Evolutionary conservation across 1,140 invertebrate genomes (phyloP).

Genomic region (Zophobas atratus): DNA sequence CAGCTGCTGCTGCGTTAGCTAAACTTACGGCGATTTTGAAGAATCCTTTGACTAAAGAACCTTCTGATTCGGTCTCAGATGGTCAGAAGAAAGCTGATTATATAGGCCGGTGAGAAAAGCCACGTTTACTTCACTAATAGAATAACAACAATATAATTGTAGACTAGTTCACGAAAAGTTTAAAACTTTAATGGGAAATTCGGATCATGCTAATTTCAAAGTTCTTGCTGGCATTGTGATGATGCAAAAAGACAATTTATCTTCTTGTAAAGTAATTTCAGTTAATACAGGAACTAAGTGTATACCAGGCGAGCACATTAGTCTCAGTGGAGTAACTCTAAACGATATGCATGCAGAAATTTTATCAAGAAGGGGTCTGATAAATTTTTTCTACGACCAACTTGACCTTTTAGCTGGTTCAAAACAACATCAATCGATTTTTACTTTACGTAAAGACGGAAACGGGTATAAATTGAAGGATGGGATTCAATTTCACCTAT

Average conservation of each 20-base stretch:
- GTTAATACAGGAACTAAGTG: slow-evolving; percentile 94
- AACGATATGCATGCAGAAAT: slow-evolving; percentile 98
- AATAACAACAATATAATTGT: no score
- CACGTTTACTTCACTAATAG: no score
- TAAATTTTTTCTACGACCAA: slow-evolving; percentile 85
- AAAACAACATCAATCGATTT: slow-evolving; percentile 69
- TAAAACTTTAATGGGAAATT: slow-evolving; percentile 66
- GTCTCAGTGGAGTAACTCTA: slow-evolving; percentile 84
- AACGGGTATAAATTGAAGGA: slow-evolving; percentile 80
- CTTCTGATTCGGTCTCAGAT: no score
- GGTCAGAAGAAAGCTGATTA: no score
- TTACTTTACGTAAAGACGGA: slow-evolving; percentile 72
- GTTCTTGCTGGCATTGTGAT: slow-evolving; percentile 93
- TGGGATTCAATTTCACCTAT: slow-evolving; percentile 90
- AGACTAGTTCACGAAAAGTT: no score
- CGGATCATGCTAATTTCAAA: slow-evolving; percentile 85
- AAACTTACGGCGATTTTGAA: no score
- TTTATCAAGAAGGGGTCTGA: slow-evolving; percentile 82
- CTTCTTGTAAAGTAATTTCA: slow-evolving; percentile 76
- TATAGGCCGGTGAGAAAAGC: no score
- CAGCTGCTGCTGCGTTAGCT: no score
- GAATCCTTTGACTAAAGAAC: no score
- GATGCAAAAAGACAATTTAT: slow-evolving; percentile 76
- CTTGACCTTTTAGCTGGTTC: slow-evolving; percentile 72
- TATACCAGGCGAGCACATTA: slow-evolving; percentile 92